Percentiles rank a stretch among this genome's conserved stretches.
Conservation (phyloP, 2,888 invertebrate genomes). For the Tetheella fluctuosa region DNA sequence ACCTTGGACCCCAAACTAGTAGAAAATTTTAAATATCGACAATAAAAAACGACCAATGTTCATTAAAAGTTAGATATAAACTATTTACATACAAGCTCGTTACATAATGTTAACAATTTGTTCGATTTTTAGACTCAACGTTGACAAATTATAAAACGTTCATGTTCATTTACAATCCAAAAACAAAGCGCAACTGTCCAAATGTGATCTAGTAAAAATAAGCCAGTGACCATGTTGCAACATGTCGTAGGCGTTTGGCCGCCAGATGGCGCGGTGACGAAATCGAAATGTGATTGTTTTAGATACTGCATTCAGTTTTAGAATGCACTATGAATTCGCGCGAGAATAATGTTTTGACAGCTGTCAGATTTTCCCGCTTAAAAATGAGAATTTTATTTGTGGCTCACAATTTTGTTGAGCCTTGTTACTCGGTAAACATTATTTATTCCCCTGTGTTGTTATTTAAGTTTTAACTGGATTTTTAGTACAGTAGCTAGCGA, state of each 20-base stretch:
- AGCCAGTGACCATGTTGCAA: slow-evolving; percentile 31
- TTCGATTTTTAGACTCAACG: background rate
- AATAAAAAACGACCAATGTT: background rate
- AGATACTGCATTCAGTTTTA: slow-evolving; percentile 37
- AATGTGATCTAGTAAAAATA: slow-evolving; percentile 44
- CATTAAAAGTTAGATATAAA: background rate
- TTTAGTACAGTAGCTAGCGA: background rate
- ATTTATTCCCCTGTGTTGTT: background rate
- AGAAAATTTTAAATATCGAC: background rate
- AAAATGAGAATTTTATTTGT: slow-evolving; percentile 13
- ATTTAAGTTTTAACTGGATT: background rate
- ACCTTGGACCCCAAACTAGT: too few relatives aligned
- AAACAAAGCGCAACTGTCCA: slow-evolving; percentile 24
- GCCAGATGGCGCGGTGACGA: slow-evolving; percentile 58
- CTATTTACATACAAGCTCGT: background rate
- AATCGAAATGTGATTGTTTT: slow-evolving; percentile 43
- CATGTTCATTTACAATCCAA: background rate
- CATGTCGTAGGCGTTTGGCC: slow-evolving; percentile 50
- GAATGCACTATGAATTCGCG: slow-evolving; percentile 30
- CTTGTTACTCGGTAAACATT: background rate
- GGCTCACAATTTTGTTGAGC: background rate
- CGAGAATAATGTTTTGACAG: slow-evolving; percentile 37
- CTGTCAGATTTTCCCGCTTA: slow-evolving; percentile 35
- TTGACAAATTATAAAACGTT: background rate
- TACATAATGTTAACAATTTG: too few relatives aligned